These are phyloP conservation scores for Drosophila ochracea DNA, from an alignment of 2,888 invertebrate genomes.

Conservation along the genomic window DNA sequence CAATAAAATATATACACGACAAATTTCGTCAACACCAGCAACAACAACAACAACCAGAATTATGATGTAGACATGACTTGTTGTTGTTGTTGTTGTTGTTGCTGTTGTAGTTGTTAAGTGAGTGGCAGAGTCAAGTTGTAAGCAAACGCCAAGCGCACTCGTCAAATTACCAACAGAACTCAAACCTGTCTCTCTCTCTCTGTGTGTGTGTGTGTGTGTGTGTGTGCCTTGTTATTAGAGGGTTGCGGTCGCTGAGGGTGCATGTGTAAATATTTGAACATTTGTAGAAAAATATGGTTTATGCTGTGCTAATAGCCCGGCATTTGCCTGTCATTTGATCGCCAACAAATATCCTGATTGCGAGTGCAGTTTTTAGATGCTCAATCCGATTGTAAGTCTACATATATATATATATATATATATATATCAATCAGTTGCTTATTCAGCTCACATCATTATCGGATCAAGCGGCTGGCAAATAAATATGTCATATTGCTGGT, in stretches of 20 bases:
- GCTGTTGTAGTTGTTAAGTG: constrained; percentile 48
- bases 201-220: not conserved
- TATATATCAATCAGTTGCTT: constrained; percentile 38
- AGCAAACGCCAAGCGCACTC: constrained; percentile 59
- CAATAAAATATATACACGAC: constrained; percentile 65
- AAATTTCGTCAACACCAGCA: constrained; percentile 60
- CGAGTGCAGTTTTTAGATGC: constrained; percentile 11
- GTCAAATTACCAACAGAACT: constrained; percentile 67
- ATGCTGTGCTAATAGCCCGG: constrained; percentile 74
- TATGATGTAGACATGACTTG: constrained; percentile 45
- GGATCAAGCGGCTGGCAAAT: constrained; percentile 27
- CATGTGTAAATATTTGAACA: constrained; percentile 82
- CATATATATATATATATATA: not conserved
- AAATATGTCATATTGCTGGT: constrained; percentile 10
- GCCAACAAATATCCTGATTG: constrained; percentile 58
- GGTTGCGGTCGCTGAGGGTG: constrained; percentile 47
- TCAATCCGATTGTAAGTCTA: constrained; percentile 6
- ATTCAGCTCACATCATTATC: constrained; percentile 32
- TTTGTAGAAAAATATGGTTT: constrained; percentile 85
- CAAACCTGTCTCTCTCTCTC: constrained; percentile 10
- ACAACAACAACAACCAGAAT: constrained; percentile 47
- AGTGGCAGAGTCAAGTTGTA: constrained; percentile 78
- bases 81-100: constrained; percentile 14
- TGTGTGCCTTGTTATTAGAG: constrained; percentile 34
- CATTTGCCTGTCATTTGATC: constrained; percentile 70